Conservation (phyloP, 2,113 vertebrate species). For the Syngnathus scovelli region DNA sequence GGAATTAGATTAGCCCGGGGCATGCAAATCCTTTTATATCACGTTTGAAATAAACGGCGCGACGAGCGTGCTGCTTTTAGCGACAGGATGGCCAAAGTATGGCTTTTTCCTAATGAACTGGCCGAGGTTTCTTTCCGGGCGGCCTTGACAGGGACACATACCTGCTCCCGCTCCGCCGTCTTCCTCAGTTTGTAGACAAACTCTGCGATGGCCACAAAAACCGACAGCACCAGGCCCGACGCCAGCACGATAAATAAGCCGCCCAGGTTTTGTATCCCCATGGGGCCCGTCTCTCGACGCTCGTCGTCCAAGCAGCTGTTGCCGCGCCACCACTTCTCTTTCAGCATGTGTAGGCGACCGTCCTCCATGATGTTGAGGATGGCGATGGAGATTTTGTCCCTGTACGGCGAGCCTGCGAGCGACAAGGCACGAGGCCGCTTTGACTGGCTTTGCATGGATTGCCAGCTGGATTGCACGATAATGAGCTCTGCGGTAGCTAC, state of each 20-base stretch:
- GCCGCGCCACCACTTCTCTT: conserved; percentile 97
- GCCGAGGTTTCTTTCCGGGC: not conserved
- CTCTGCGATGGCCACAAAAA: conserved; percentile 94
- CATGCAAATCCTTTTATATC: conserved; percentile 53
- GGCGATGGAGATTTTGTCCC: conserved; percentile 97
- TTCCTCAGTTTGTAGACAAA: conserved; percentile 96
- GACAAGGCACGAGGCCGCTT: conserved; percentile 41
- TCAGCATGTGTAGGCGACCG: conserved; percentile 91
- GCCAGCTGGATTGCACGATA: conserved; percentile 56
- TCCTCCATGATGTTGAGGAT: conserved; percentile 96
- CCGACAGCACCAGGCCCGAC: conserved; percentile 87
- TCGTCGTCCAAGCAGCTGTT: conserved; percentile 88
- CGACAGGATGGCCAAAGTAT: conserved; percentile 10
- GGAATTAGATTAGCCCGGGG: conserved; percentile 50
- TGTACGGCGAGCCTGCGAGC: conserved; percentile 86
- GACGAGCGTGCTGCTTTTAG: conserved; percentile 28
- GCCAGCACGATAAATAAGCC: conserved; percentile 97
- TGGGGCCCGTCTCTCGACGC: conserved; percentile 86
- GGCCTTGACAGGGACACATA: conserved; percentile 56
- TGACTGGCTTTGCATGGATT: conserved; percentile 42
- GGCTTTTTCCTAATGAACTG: conserved; percentile 1
- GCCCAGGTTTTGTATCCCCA: conserved; percentile 94
- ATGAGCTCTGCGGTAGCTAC: conserved; percentile 39
- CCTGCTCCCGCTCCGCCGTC: conserved; percentile 89
- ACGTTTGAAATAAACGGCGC: conserved; percentile 44